Percentiles rank a stretch among this genome's conserved stretches.
Evolutionary conservation across 2,888 invertebrate species (phyloP).

Genomic region (Drosophila mimetica): DNA sequence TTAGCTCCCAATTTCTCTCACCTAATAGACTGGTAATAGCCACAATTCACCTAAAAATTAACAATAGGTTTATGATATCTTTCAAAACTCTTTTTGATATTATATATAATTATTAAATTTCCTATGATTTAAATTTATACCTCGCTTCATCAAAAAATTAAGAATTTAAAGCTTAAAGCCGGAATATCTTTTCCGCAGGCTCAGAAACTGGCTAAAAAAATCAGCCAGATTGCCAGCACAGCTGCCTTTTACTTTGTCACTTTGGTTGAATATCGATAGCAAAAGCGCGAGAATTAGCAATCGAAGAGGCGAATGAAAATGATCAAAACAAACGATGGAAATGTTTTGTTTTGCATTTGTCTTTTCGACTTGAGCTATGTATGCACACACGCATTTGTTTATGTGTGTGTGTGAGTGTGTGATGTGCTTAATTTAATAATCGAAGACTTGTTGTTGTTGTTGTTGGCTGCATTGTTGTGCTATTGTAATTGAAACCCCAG

Average conservation of each 20-base stretch:
- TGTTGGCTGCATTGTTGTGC: slow-evolving; percentile 10
- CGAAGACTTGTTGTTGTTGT: slow-evolving; percentile 15
- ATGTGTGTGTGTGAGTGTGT: background rate
- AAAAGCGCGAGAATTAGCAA: slow-evolving; percentile 17
- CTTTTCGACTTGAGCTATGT: slow-evolving; percentile 6
- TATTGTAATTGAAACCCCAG: slow-evolving; percentile 30
- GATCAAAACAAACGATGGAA: slow-evolving; percentile 34
- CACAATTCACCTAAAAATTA: no score
- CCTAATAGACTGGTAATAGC: no score
- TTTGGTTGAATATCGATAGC: slow-evolving; percentile 24
- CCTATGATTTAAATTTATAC: no score
- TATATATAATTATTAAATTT: no score
- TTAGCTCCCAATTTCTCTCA: no score
- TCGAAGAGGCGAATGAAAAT: slow-evolving; percentile 24
- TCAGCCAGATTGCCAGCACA: background rate
- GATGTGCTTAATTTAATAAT: slow-evolving; percentile 23
- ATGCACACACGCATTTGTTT: background rate
- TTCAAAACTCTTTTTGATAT: no score
- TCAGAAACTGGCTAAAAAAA: slow-evolving; percentile 9
- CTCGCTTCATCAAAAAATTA: no score
- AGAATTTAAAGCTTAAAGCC: no score
- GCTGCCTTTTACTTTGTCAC: background rate
- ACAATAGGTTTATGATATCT: no score
- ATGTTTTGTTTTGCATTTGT: slow-evolving; percentile 32
- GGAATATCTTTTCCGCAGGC: no score